Evolutionary conservation across 2,888 invertebrate species (phyloP).

Genomic region (Thysanoteuthis rhombus): DNA sequence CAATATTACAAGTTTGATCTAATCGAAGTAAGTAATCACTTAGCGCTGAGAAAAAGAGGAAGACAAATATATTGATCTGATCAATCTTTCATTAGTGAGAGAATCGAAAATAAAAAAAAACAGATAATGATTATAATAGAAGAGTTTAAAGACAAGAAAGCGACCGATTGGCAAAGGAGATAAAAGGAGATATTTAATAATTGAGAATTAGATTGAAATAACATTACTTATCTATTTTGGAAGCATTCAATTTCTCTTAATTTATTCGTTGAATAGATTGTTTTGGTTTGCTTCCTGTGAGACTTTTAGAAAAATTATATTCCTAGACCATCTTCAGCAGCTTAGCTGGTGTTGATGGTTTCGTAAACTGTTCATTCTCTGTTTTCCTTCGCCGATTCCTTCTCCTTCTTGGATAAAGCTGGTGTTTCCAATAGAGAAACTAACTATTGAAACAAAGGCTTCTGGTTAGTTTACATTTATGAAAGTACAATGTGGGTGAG

Average conservation of each 20-base stretch:
- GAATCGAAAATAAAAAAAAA: background rate
- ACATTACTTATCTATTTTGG: background rate
- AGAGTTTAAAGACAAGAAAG: background rate
- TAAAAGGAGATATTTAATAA: background rate
- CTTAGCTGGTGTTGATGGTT: background rate
- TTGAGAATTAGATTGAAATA: background rate
- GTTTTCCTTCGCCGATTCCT: background rate
- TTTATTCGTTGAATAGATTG: background rate
- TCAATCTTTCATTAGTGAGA: background rate
- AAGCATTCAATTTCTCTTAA: background rate
- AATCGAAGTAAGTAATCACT: constrained; percentile 12
- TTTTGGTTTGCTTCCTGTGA: no score
- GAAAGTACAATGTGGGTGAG: no score
- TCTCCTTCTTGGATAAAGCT: no score
- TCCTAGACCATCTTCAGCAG: no score
- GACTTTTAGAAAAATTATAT: background rate
- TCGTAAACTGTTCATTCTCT: background rate
- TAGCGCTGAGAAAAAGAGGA: background rate
- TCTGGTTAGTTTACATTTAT: no score
- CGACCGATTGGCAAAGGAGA: background rate
- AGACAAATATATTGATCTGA: background rate
- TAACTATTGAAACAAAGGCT: no score
- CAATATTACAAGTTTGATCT: background rate
- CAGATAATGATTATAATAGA: background rate
- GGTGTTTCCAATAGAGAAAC: no score